Percentiles rank a stretch among this genome's conserved stretches.
Conservation (phyloP, 2,797 vertebrate genomes). For the Leptatherina wallacei region DNA sequence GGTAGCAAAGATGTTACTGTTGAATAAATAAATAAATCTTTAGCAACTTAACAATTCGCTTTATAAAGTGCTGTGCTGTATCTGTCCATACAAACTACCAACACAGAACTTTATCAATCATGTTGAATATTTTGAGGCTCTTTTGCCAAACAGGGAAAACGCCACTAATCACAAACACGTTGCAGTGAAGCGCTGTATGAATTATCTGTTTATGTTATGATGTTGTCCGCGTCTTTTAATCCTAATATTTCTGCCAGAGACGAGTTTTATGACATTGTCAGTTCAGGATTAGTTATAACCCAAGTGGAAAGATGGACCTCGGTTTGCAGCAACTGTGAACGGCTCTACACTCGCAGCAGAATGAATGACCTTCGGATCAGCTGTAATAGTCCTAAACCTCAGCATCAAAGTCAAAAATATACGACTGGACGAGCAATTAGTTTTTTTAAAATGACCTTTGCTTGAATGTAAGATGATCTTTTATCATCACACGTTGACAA, state of each 20-base stretch:
- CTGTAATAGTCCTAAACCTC: conserved; percentile 8
- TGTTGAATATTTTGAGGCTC: background rate
- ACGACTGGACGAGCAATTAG: background rate
- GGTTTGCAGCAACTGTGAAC: background rate
- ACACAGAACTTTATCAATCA: background rate
- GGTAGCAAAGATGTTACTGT: background rate
- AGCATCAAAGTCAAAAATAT: background rate
- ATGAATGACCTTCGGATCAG: background rate
- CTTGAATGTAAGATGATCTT: conserved; percentile 28
- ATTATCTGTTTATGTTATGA: conserved; percentile 13
- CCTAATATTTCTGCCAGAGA: background rate
- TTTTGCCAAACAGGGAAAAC: conserved; percentile 14
- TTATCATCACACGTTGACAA: background rate
- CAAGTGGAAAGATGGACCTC: background rate
- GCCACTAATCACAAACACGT: conserved; percentile 28
- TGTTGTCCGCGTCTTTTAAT: conserved; percentile 13
- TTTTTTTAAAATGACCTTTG: background rate
- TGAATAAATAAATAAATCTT: no score
- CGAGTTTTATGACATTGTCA: conserved; percentile 3
- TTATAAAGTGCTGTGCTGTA: background rate
- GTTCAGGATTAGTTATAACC: background rate
- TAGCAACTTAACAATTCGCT: background rate
- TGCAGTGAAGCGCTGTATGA: conserved; percentile 16
- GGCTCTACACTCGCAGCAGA: background rate
- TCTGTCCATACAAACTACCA: background rate